Conservation (phyloP, 2,888 invertebrate species). For the Catocala fraxini region DNA sequence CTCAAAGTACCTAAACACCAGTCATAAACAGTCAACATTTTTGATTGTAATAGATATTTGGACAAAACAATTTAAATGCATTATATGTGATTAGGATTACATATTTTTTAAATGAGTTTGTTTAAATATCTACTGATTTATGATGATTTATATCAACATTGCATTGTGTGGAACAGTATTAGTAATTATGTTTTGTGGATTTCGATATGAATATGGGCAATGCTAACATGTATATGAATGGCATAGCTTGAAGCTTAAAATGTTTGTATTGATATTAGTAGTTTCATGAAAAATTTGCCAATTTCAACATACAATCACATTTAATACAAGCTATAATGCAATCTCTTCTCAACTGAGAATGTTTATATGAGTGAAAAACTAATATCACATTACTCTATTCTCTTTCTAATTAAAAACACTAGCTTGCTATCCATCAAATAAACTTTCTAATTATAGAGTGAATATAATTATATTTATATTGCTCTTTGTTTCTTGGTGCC, state of each 20-base stretch:
- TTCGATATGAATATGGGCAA: too few species aligned
- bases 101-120: too few species aligned
- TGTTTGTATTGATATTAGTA: neutral
- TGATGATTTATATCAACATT: too few species aligned
- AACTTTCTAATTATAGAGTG: slow-evolving; percentile 5
- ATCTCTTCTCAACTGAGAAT: slow-evolving; percentile 21
- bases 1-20: too few species aligned
- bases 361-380: slow-evolving; percentile 33
- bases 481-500: too few species aligned
- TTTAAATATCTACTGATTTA: too few species aligned
- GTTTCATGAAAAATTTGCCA: neutral
- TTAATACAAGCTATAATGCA: slow-evolving; percentile 30
- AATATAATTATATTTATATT: slow-evolving; percentile 1
- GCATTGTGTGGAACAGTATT: too few species aligned
- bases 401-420: slow-evolving; percentile 32
- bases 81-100: too few species aligned
- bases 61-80: too few species aligned
- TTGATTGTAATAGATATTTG: too few species aligned
- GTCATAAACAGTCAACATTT: too few species aligned
- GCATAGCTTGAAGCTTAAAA: neutral
- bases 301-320: slow-evolving; percentile 10
- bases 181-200: too few species aligned
- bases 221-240: neutral
- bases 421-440: slow-evolving; percentile 37
- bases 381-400: slow-evolving; percentile 29